Evolutionary conservation across 2,888 invertebrate genomes (phyloP), one percentile per base, ranked within the genome.

Genomic region (Argyra leucocephala): DNA sequence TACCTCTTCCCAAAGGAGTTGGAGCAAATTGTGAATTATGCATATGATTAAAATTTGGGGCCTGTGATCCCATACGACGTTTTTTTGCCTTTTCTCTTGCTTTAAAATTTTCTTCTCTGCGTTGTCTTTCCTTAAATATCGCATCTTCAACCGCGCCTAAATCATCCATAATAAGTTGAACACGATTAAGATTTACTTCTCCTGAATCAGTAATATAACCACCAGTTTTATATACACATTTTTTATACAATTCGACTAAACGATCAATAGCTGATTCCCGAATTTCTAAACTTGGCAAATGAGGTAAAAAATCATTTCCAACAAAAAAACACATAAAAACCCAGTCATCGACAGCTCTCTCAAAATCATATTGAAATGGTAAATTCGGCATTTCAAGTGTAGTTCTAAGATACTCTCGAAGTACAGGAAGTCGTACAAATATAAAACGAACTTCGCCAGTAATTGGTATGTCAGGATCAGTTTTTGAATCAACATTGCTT

Each of bases 321-420:
- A 98, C 97, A 80, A 99, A 99, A 82, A 99, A 99, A 77, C 99
- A 99, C 95, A 99, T 96, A 74, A 88, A 88, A 6, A 90, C 98
- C 98, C 98, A 99, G 81, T 99, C 99, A 76, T 99, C 99, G 21
- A 99, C 78, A 0, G 89, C 95, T 65, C 98, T 82, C 74, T 99
- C 99, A 78, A 99, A 93, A 76, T 96, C 93, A 78, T 94, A 98
- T 36, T 85, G 82, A 79, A 99, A 98, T 4, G 97, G 96, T 57
- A 98, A 83, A 78, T 92, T 91, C 0, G 90, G 90, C 94, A 98
- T 97, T 73, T 79, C 71, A 65, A 98, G 82, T 70, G 98, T 97
- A 74, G 85, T 86, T 76, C 91, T 91, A 24, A 99, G 82, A 80
- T 99, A 99, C 79, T 99, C 98, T 36, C 96, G 82, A 24, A 99